phyloP scores from a whole-genome alignment of 2,888 invertebrate genomes.

The Melangyna quadrimaculata region DNA sequence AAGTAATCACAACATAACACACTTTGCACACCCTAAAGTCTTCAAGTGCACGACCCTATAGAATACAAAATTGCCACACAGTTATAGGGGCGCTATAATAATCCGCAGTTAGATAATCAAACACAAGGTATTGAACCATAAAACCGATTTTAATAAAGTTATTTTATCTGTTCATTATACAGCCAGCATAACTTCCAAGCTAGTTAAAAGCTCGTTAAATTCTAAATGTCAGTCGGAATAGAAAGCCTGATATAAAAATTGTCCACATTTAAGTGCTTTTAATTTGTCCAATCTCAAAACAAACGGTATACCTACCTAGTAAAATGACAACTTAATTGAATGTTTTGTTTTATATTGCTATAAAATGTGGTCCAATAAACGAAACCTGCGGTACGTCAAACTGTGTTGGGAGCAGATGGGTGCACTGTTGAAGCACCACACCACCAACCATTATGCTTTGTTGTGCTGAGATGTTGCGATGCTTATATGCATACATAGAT shows the following conservation, averaged over 20 bases:
- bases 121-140: constrained; percentile 1
- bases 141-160: constrained; percentile 55
- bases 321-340: constrained; percentile 58
- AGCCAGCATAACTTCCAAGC: not conserved
- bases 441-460: not conserved
- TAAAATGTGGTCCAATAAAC: constrained; percentile 58
- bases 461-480: not conserved
- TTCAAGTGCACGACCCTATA: constrained; percentile 41
- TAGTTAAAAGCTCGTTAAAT: constrained; percentile 44
- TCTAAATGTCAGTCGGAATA: not conserved
- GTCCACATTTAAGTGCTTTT: constrained; percentile 32
- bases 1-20: constrained; percentile 64
- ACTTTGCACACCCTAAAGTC: constrained; percentile 66
- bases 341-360: constrained; percentile 30
- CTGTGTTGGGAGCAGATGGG: constrained; percentile 12
- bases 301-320: constrained; percentile 43
- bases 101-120: too few species aligned
- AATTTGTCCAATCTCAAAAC: constrained; percentile 19
- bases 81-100: constrained; percentile 17
- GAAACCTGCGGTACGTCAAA: constrained; percentile 49
- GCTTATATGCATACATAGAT: not conserved
- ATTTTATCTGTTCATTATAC: constrained; percentile 17
- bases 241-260: not conserved
- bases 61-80: constrained; percentile 21
- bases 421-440: not conserved